Conservation (phyloP, 1,140 invertebrate genomes). For the Neodiprion pinetum region DNA sequence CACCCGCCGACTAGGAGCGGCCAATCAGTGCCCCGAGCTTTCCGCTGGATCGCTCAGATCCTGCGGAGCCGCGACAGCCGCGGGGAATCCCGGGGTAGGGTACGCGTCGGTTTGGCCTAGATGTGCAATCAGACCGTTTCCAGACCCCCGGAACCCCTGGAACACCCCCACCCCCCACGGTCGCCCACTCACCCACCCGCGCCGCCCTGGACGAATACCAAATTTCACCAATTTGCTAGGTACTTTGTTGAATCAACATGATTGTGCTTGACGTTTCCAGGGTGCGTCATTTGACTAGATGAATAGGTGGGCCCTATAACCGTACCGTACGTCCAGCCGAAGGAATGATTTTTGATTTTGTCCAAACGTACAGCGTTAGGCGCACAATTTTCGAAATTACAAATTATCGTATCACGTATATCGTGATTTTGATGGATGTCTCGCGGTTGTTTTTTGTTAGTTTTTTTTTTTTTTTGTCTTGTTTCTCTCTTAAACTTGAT, state of each 20-base stretch:
- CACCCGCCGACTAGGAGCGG: conserved; percentile 21
- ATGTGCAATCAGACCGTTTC: conserved; percentile 61
- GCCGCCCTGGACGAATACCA: conserved; percentile 60
- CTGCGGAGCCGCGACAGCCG: conserved; percentile 51
- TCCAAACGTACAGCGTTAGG: too few species aligned
- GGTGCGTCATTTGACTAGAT: not conserved
- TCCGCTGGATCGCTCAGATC: conserved; percentile 54
- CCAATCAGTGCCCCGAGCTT: conserved; percentile 59
- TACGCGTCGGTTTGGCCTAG: conserved; percentile 55
- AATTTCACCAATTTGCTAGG: conserved; percentile 63
- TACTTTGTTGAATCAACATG: conserved; percentile 65
- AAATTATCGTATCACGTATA: too few species aligned
- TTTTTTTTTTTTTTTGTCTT: too few species aligned
- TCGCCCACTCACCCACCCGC: conserved; percentile 16
- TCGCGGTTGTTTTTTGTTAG: too few species aligned
- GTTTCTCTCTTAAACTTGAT: too few species aligned
- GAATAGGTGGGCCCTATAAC: too few species aligned
- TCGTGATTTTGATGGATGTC: too few species aligned
- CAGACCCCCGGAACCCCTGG: conserved; percentile 35
- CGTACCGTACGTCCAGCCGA: too few species aligned
- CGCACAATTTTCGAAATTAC: too few species aligned
- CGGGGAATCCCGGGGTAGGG: not conserved
- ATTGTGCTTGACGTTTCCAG: conserved; percentile 57
- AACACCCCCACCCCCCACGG: conserved; percentile 28
- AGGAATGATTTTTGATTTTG: too few species aligned